Evolutionary conservation across 2,113 vertebrate species (phyloP), one percentile per base, ranked within the genome.

Genomic region (Corythaeola cristata): DNA sequence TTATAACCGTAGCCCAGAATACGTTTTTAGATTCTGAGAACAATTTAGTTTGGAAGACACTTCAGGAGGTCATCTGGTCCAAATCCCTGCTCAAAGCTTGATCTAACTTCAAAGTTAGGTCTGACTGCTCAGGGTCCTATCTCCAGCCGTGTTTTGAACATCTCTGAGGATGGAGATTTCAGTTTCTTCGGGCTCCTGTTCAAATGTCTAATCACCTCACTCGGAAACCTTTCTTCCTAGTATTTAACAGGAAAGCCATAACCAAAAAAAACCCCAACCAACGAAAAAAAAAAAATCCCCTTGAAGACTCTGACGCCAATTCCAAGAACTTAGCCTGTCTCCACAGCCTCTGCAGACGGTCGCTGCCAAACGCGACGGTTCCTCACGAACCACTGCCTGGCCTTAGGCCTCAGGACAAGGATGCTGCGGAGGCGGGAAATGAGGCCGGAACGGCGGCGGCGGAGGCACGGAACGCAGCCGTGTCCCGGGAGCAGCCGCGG

Each of bases 311-410:
- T 7, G 55, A 22, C 5, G 6, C 4, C 26, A 49, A 3, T 6
- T 12, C 55, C 55, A 8, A 32, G 27, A 44, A 37, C 3, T 1
- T 1, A 12, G 35, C 28, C 59, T 5, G 11, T 2, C 18, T 3
- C 1, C 33, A 15, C 0, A 35, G 68, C 44, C 69, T 4, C 68
- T 30, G 15, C 66, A 9, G 49, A 5, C 1, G 32, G 30, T 10
- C 30, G 44, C 35, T 19, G 15, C 4, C 23, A n/a, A 27, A 9
- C 27, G 3, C 32, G 37, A 18, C 1, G 23, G 22, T 2, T 27
- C 58, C 15, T 5, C 89, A 39, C 44, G 18, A 12, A 17, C 15
- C 41, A 3, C 47, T 3, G 30, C 0, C 69, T 3, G 56, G 15
- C 49, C 39, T 6, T 0, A 12, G 69, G 32, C 41, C 69, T 28